phyloP scores from a whole-genome alignment of 2,113 vertebrate genomes.

The Hippocampus comes region DNA sequence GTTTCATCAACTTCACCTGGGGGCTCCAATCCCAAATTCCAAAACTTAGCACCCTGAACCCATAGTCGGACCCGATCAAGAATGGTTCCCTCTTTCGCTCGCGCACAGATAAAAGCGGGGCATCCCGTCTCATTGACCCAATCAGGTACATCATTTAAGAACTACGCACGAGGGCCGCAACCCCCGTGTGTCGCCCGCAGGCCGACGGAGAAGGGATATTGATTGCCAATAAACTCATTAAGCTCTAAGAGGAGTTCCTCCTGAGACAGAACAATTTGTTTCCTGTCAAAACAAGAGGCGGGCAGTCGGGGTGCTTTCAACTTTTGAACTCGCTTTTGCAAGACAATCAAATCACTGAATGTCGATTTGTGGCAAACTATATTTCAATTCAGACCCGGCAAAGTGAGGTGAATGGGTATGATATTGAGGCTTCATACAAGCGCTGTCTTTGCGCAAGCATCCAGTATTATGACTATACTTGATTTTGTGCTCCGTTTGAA shows the following conservation, averaged over 20 bases:
- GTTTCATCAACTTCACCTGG: neutral
- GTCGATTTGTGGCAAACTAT: too few species aligned
- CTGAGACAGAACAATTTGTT: neutral
- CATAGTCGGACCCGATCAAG: neutral
- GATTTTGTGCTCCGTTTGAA: too few species aligned
- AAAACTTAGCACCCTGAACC: neutral
- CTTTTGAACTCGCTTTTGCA: neutral
- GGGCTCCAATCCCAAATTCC: neutral
- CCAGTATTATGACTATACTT: too few species aligned
- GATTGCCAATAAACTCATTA: neutral
- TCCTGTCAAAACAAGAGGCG: neutral
- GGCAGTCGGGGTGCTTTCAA: neutral
- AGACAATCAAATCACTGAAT: neutral
- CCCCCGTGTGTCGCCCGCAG: neutral
- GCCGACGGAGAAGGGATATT: neutral
- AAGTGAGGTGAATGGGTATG: too few species aligned
- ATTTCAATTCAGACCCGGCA: too few species aligned
- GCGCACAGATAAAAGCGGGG: too few species aligned
- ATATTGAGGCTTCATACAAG: too few species aligned
- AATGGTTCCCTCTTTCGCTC: neutral
- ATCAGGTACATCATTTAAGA: neutral
- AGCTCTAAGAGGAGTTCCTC: neutral
- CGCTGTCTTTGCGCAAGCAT: too few species aligned
- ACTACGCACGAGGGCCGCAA: neutral
- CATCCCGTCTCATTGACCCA: too few species aligned